Percentiles rank a stretch among this genome's conserved stretches.
phyloP scores from a whole-genome alignment of 2,888 invertebrate species.

The Drosophila ezoana region DNA sequence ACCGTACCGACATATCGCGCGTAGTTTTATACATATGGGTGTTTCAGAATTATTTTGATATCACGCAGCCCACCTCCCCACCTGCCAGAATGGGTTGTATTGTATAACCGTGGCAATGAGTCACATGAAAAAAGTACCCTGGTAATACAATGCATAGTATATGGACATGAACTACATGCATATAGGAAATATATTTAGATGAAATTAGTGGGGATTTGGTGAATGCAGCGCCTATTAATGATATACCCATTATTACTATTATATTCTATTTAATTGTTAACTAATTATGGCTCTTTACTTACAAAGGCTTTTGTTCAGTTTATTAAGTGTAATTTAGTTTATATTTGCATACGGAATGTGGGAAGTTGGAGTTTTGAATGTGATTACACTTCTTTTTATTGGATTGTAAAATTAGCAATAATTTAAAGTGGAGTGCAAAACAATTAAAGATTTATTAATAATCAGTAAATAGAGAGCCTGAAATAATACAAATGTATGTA shows the following conservation, averaged over 20 bases:
- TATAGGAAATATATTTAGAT: slow-evolving; percentile 15
- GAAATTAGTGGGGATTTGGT: not conserved
- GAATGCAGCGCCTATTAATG: too few relatives aligned
- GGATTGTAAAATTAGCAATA: not conserved
- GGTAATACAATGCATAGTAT: slow-evolving; percentile 22
- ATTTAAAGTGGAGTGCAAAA: slow-evolving; percentile 4
- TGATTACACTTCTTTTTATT: not conserved
- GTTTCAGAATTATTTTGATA: slow-evolving; percentile 54
- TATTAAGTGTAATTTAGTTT: too few relatives aligned
- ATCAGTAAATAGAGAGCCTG: slow-evolving; percentile 3
- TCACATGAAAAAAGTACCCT: slow-evolving; percentile 47
- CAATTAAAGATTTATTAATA: slow-evolving; percentile 21
- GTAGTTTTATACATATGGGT: slow-evolving; percentile 4
- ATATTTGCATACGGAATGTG: too few relatives aligned
- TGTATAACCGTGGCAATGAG: slow-evolving; percentile 66
- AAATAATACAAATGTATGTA: slow-evolving; percentile 17
- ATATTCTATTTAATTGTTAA: too few relatives aligned
- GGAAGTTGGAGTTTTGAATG: too few relatives aligned
- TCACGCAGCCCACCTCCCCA: slow-evolving; percentile 37
- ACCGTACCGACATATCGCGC: slow-evolving; percentile 1
- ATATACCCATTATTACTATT: too few relatives aligned
- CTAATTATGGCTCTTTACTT: too few relatives aligned
- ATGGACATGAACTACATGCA: slow-evolving; percentile 7
- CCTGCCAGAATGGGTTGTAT: slow-evolving; percentile 54
- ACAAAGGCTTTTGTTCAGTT: too few relatives aligned